Evolutionary conservation across 2,113 vertebrate species (phyloP), one percentile per base, ranked within the genome.

Genomic region (Mirounga angustirostris): DNA sequence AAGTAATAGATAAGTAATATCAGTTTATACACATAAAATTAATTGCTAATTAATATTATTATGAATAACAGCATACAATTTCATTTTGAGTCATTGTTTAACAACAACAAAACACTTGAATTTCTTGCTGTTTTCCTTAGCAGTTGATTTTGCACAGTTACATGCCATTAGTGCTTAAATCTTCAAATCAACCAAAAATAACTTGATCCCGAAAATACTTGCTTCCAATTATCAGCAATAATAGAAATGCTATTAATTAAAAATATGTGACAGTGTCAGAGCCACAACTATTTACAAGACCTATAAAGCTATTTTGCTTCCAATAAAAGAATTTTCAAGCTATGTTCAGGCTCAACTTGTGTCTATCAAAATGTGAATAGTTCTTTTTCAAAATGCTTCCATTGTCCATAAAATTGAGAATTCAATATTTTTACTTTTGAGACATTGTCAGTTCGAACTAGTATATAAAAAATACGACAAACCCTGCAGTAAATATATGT

Each of bases 101-200:
- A 74, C 12, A 46, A 73, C 40, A 28, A 92, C 80, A 78, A 82
- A 74, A 54, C 5, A 54, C 1, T 59, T 59, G 9, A 74, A 8
- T 92, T 82, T 54, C 22, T 82, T 81, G 26, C 26, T 59, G 11
- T 54, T 87, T 81, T 86, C 12, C 28, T 92, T 54, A 85, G 30
- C 13, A 59, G 16, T 61, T 92, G 33, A 65, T 43, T 84, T 91
- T 69, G 1, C 56, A 80, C 9, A 89, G 22, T 12, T 89, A 22
- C 18, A 52, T 56, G 33, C 4, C 46, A 81, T 85, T 95, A 50
- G 33, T 14, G 0, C 12, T 97, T 88, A 96, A 90, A 87, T 78
- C 22, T 92, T 0, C 40, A 78, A 82, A 86, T 87, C 61, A 94
- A 86, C 19, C 43, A 92, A 80, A 80, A 97, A 76, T 80, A 61